Evolutionary conservation across 2,113 vertebrate genomes (phyloP).

Genomic region (Thamnophis sirtalis): DNA sequence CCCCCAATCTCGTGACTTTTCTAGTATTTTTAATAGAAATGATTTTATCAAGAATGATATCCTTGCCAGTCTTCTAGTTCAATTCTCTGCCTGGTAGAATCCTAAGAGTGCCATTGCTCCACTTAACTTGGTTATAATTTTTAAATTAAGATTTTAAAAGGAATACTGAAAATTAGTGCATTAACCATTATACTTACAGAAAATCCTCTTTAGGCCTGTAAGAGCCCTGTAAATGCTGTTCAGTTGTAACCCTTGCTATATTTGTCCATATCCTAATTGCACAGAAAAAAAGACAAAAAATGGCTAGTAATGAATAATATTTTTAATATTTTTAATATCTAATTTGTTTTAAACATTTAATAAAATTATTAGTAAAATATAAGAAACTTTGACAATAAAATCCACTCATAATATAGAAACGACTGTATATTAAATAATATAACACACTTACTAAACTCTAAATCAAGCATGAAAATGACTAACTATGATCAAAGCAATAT

Average conservation of each 20-base stretch:
- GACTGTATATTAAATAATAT: not conserved
- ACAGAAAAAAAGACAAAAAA: not conserved
- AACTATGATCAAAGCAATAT: not conserved
- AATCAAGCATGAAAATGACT: not conserved
- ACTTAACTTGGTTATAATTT: not conserved
- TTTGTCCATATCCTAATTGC: not conserved
- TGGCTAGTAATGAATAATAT: not conserved
- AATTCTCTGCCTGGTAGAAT: not conserved
- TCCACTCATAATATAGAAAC: not conserved
- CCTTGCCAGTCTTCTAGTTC: not conserved
- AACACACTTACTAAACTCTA: not conserved
- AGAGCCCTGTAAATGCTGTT: not conserved
- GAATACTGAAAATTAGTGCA: not conserved
- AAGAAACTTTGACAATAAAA: not conserved
- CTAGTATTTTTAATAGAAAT: not conserved
- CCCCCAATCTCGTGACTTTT: not conserved
- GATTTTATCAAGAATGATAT: not conserved
- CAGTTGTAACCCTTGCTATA: not conserved
- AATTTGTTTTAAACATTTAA: not conserved
- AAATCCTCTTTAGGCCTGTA: not conserved
- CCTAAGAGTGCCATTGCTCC: not conserved
- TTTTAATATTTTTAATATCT: not conserved
- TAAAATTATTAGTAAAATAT: not conserved
- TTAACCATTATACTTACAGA: not conserved
- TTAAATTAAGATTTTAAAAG: not conserved